phyloP scores from a whole-genome alignment of 2,888 invertebrate species.

The Drosophila greeni region DNA sequence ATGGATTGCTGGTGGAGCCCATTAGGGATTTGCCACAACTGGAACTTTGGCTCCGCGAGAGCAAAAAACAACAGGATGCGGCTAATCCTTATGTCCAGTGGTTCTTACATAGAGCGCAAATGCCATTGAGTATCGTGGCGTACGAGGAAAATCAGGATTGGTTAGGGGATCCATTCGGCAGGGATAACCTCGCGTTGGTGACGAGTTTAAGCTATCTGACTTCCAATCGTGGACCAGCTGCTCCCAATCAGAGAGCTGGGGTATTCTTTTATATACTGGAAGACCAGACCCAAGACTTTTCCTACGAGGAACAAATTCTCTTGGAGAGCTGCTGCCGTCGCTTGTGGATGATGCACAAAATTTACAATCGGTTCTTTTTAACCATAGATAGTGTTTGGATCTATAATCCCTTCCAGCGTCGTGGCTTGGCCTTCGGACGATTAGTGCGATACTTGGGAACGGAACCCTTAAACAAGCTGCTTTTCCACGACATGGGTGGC shows the following conservation, averaged over 20 bases:
- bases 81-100: constrained; percentile 57
- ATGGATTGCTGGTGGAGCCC: constrained; percentile 40
- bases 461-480: constrained; percentile 45
- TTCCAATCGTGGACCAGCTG: constrained; percentile 40
- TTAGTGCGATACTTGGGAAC: constrained; percentile 55
- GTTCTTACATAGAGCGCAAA: constrained; percentile 49
- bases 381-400: constrained; percentile 58
- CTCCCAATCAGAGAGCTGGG: constrained; percentile 53
- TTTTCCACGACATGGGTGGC: constrained; percentile 75
- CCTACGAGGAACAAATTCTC: constrained; percentile 9
- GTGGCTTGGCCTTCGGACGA: constrained; percentile 50
- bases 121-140: constrained; percentile 39
- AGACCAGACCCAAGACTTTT: constrained; percentile 26
- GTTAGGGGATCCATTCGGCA: constrained; percentile 20
- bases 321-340: constrained; percentile 56
- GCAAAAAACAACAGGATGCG: constrained; percentile 46
- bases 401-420: constrained; percentile 70
- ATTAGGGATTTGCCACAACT: constrained; percentile 48
- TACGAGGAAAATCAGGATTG: constrained; percentile 37
- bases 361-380: constrained; percentile 65
- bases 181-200: constrained; percentile 61
- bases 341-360: constrained; percentile 60
- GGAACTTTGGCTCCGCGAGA: constrained; percentile 51
- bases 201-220: constrained; percentile 53
- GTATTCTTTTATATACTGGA: constrained; percentile 64